Percentiles rank a stretch among this genome's conserved stretches.
phyloP scores from a whole-genome alignment of 2,113 vertebrate species.

The Edolisoma coerulescens region DNA sequence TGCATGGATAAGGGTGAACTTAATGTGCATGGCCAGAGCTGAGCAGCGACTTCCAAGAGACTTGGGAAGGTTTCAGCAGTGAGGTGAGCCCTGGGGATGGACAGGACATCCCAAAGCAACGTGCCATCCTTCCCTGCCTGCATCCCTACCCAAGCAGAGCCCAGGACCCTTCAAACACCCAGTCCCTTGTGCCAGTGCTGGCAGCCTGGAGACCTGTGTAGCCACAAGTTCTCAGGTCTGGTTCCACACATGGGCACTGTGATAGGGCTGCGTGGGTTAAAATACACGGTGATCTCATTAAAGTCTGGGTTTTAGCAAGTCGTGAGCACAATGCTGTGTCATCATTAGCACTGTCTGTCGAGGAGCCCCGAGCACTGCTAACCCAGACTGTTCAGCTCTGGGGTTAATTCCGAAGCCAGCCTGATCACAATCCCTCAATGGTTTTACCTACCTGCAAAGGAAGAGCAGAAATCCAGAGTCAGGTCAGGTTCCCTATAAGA shows the following conservation, averaged over 20 bases:
- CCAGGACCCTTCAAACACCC: neutral
- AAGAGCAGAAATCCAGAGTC: neutral
- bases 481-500: neutral
- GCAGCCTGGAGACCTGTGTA: neutral
- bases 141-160: neutral
- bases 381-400: neutral
- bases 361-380: neutral
- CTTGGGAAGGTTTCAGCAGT: neutral
- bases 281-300: accelerated
- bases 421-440: neutral
- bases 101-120: neutral
- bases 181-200: neutral
- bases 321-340: neutral
- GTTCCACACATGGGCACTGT: neutral
- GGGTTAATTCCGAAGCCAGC: constrained; percentile 5
- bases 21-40: neutral
- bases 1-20: neutral
- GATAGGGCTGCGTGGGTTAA: neutral
- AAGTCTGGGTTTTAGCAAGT: neutral
- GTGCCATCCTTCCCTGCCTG: neutral
- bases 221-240: neutral
- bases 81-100: neutral
- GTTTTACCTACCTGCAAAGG: neutral
- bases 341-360: neutral
- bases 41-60: neutral